phyloP scores from a whole-genome alignment of 1,140 invertebrate species.

The Drosophila prosaltans region DNA sequence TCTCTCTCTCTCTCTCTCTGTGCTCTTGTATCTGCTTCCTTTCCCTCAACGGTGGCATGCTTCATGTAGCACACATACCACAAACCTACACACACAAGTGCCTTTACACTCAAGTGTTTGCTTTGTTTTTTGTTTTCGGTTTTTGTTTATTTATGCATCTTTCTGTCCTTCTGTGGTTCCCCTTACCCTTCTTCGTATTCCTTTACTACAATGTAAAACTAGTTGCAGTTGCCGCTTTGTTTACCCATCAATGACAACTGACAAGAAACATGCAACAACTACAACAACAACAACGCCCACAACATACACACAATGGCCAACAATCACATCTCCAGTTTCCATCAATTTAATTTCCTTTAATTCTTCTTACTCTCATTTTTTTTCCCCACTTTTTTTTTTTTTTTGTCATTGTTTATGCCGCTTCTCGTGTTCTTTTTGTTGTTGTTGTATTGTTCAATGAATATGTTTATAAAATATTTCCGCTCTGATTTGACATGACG shows the following conservation, averaged over 20 bases:
- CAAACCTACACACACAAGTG: slow-evolving; percentile 27
- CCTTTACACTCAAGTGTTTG: slow-evolving; percentile 53
- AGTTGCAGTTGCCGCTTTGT: slow-evolving; percentile 59
- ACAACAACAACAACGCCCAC: slow-evolving; percentile 62
- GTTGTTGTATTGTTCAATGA: slow-evolving; percentile 39
- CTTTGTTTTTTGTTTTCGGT: slow-evolving; percentile 58
- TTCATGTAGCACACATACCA: slow-evolving; percentile 57
- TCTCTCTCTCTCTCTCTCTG: slow-evolving; percentile 15
- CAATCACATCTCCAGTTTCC: slow-evolving; percentile 33
- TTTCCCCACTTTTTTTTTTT: neutral
- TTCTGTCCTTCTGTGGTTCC: slow-evolving; percentile 54
- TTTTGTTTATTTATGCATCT: slow-evolving; percentile 76
- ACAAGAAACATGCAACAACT: slow-evolving; percentile 75
- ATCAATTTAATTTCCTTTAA: slow-evolving; percentile 78
- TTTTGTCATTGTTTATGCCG: slow-evolving; percentile 24
- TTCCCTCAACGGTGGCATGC: slow-evolving; percentile 53
- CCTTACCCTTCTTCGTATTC: neutral
- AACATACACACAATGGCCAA: slow-evolving; percentile 11
- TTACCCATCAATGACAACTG: slow-evolving; percentile 76
- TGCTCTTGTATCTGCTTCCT: neutral
- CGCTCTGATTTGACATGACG: slow-evolving; percentile 67
- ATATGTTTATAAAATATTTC: slow-evolving; percentile 81
- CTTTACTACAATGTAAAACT: slow-evolving; percentile 32
- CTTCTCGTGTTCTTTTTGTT: neutral
- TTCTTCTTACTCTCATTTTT: slow-evolving; percentile 39